These are phyloP conservation scores for Nysson spinosus DNA, from an alignment of 2,888 invertebrate genomes.

Conservation along the genomic window DNA sequence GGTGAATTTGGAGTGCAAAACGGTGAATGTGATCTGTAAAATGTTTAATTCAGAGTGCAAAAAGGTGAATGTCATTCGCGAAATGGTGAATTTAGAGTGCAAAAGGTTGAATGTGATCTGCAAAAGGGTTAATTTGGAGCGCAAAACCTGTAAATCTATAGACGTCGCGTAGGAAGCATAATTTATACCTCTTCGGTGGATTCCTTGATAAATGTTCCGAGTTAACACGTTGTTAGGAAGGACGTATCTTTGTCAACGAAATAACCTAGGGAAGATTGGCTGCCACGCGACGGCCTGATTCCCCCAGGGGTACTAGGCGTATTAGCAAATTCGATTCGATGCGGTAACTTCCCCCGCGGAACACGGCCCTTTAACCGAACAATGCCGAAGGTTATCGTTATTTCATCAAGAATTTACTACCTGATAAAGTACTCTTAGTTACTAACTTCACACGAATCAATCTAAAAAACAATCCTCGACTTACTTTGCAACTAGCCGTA, in stretches of 20 bases:
- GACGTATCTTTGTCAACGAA: neutral
- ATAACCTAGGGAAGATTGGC: slow-evolving; percentile 2
- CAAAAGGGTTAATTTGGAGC: no score
- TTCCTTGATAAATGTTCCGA: neutral
- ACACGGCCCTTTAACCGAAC: slow-evolving; percentile 20
- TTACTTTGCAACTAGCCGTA: no score
- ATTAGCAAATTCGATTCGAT: slow-evolving; percentile 59
- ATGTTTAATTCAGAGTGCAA: no score
- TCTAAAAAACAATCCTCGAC: no score
- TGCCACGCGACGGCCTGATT: slow-evolving; percentile 31
- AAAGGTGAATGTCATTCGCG: no score
- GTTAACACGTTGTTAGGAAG: neutral
- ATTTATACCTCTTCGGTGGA: neutral
- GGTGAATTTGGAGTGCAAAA: no score
- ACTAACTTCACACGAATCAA: no score
- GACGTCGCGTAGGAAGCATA: neutral
- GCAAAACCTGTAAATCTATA: no score
- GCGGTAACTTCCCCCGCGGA: slow-evolving; percentile 39
- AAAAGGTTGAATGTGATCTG: no score
- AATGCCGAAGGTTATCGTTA: slow-evolving; percentile 9
- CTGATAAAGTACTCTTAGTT: slow-evolving; percentile 13
- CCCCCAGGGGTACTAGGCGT: slow-evolving; percentile 25
- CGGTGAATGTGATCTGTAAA: no score
- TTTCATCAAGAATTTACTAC: slow-evolving; percentile 29
- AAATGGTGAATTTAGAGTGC: no score